Evolutionary conservation across 2,113 vertebrate genomes (phyloP).

Genomic region (Carassius gibelio): DNA sequence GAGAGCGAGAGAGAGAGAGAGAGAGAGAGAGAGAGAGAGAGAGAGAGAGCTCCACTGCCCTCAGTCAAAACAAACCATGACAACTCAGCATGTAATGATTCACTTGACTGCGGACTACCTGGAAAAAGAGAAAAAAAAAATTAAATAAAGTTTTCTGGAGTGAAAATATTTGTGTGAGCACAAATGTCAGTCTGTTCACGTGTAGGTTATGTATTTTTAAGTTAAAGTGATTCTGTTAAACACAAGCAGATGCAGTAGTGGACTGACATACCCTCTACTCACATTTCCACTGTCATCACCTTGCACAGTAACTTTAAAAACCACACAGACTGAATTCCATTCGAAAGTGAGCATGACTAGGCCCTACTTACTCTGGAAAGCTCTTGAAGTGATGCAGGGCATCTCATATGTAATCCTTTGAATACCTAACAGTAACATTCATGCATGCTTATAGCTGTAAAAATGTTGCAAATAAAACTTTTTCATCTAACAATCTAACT

Average conservation of each 20-base stretch:
- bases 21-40: constrained; percentile 39
- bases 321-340: not conserved
- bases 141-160: not conserved
- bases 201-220: not conserved
- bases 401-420: not conserved
- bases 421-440: not conserved
- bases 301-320: constrained; percentile 33
- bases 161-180: not conserved
- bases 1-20: constrained; percentile 39
- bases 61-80: constrained; percentile 75
- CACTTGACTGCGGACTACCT: constrained; percentile 53
- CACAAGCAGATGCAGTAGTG: constrained; percentile 22
- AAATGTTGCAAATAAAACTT: not conserved
- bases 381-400: not conserved
- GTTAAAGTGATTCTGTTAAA: constrained; percentile 15
- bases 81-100: constrained; percentile 55
- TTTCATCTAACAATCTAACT: not conserved
- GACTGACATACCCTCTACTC: constrained; percentile 21
- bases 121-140: constrained; percentile 19
- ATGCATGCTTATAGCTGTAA: not conserved
- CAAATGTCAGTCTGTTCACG: constrained; percentile 12
- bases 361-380: not conserved
- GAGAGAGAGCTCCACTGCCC: constrained; percentile 68
- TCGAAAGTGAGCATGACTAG: not conserved
- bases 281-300: constrained; percentile 54